Base-by-base conservation (phyloP, 2,888 invertebrate genomes). In the Sinhomidia bicolor region DNA sequence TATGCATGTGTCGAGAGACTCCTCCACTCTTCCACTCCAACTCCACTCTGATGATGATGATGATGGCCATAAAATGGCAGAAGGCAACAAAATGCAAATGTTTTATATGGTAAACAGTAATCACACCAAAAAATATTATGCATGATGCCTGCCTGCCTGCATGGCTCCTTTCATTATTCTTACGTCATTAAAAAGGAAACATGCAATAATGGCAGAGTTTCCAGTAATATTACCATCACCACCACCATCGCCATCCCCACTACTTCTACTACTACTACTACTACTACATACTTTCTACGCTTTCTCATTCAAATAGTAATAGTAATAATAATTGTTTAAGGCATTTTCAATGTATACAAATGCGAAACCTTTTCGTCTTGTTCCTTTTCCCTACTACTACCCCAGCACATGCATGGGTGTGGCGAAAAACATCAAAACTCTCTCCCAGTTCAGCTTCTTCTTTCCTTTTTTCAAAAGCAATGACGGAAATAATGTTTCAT, bases 151-250 rank as follows among this genome's bases (percentile, higher is more conserved):
- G n/a, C 6, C 65, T 71, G 23, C 23, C 17, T 71, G 44, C 71
- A 71, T 71, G 71, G 71, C 44, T 41, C 44, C 68, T 65, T 65
- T 65, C 65, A 41, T 71, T 71, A 44, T 44, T 44, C 20, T 80
- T 62, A 32, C 80, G 79, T 57, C 79, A 79, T 60, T 60, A 60
- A 47, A 80, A 80, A 62, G 80, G 44, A 80, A 80, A 80, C 80
- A 62, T 79, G 80, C 47, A 62, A 44, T 62, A 62, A 57, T 54
- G 32, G 71, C 44, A 41, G 44, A 0, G 29, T 23, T 29, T 60
- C 60, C 3, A 26, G 29, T 17, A 26, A 60, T 26, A 29, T 2
- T 12, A 29, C 14, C 60, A 26, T 29, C 9, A 2, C 26, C 23
- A 26, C 60, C 17, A 60, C 7, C 60, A 60, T 60, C 29, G 26